Base-by-base conservation (phyloP, 2,888 invertebrate species). In the Chelonus formosanus region DNA sequence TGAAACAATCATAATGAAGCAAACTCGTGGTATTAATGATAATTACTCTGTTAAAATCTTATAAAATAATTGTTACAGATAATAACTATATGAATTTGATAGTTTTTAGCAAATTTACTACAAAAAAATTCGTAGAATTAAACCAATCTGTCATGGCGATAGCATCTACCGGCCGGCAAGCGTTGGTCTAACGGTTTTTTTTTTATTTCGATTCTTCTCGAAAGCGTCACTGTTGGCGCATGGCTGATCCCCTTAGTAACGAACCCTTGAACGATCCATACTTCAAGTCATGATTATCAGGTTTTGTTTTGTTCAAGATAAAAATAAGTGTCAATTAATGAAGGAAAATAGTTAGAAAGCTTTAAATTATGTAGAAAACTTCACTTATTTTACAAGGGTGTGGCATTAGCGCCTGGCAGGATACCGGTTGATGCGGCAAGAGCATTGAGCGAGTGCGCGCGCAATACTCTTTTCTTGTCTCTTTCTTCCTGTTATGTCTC, bases 391-490 rank as follows among this genome's bases (percentile, higher is more conserved):
- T 44, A 68, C 65, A 69, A 76, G 81, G 81, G 81, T 79, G 81
- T 81, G 81, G 80, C 80, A 73, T 75, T n/a, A 63, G 57, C 68
- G 71, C 70, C 70, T 68, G 68, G 70, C 53, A 65, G 67, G 70
- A 73, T 69, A 73, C 71, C 75, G 74, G 76, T 78, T 77, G 74
- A 77, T 76, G 79, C 79, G 78, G 76, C 79, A 77, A 71, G 75
- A 75, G 76, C 77, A 83, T 83, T 78, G 83, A 83, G 65, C 81
- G 78, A 69, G 63, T 83, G 83, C 83, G 83, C 81, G 80, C 83
- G 83, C 83, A 83, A 7, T 43, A 57, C 57, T 66, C 63, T 64
- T 65, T 60, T 61, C 58, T 44, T 53, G 44, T 62, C 40, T 57
- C 50, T 44, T 50, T 65, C 45, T 63, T 68, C 61, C 50, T 44